Conservation (phyloP, 2,113 vertebrate species). For the Morone chrysops region DNA sequence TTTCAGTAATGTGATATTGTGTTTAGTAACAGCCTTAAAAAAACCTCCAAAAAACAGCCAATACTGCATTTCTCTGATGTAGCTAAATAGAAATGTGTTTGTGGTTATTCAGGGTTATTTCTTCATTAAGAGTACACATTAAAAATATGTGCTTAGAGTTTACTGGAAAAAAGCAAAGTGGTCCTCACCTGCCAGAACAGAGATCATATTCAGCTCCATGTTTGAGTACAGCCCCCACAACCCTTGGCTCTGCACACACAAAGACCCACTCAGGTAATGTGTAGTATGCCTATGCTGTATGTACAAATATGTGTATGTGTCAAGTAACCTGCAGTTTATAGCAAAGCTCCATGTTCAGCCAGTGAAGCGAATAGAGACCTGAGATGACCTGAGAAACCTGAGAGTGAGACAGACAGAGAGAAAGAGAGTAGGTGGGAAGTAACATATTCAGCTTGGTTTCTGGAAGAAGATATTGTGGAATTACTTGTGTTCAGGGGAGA, state of each 20-base stretch:
- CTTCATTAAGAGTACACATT: not conserved
- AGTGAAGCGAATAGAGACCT: constrained; percentile 85
- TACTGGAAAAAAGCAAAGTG: not conserved
- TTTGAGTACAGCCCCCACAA: constrained; percentile 90
- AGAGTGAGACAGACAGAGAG: not conserved
- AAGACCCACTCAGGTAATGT: not conserved
- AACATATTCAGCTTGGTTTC: not conserved
- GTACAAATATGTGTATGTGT: not conserved
- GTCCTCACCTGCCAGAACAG: constrained; percentile 90
- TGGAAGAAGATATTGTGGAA: not conserved
- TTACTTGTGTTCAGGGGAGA: not conserved
- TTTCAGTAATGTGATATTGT: not conserved
- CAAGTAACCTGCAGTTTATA: constrained; percentile 85
- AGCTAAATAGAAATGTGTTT: not conserved
- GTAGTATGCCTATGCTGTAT: not conserved
- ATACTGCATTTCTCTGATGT: not conserved
- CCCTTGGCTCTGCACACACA: constrained; percentile 81
- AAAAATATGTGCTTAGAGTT: not conserved
- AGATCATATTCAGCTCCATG: constrained; percentile 91
- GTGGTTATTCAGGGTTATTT: not conserved
- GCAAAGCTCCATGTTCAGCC: constrained; percentile 84
- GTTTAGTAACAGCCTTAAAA: not conserved
- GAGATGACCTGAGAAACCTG: constrained; percentile 83
- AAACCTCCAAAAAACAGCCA: not conserved
- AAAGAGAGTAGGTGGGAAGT: not conserved